These are phyloP conservation scores for Vulpes vulpes DNA, from an alignment of 2,113 vertebrate genomes.

Conservation along the genomic window DNA sequence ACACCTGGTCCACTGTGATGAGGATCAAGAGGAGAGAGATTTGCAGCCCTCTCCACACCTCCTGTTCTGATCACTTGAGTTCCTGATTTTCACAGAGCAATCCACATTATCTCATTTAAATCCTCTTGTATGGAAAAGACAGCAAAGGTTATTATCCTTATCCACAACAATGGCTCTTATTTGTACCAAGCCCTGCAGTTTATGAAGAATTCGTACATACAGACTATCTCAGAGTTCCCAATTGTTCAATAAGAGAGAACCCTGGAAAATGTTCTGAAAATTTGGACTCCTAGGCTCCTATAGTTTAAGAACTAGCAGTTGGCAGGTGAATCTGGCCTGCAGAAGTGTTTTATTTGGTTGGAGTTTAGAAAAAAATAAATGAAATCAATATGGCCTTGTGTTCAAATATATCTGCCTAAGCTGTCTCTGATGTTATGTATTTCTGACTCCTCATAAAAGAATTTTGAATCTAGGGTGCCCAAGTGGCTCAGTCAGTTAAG, in stretches of 20 bases:
- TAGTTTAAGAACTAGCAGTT: neutral
- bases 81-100: neutral
- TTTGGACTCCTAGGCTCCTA: neutral
- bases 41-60: neutral
- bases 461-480: neutral
- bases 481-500: too few species aligned
- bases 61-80: neutral
- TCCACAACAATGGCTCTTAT: neutral
- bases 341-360: neutral
- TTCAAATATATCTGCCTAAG: neutral
- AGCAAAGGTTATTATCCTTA: neutral
- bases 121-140: neutral
- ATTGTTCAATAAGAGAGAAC: neutral
- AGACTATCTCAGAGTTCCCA: neutral
- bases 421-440: neutral
- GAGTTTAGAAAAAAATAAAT: neutral
- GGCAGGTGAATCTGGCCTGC: neutral
- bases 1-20: neutral
- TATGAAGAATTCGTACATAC: neutral
- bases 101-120: neutral
- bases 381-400: neutral
- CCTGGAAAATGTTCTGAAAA: conserved; percentile 32
- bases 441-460: neutral
- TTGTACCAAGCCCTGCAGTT: neutral
- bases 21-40: neutral